Conservation (phyloP, 2,888 invertebrate species). For the Troides aeacus region DNA sequence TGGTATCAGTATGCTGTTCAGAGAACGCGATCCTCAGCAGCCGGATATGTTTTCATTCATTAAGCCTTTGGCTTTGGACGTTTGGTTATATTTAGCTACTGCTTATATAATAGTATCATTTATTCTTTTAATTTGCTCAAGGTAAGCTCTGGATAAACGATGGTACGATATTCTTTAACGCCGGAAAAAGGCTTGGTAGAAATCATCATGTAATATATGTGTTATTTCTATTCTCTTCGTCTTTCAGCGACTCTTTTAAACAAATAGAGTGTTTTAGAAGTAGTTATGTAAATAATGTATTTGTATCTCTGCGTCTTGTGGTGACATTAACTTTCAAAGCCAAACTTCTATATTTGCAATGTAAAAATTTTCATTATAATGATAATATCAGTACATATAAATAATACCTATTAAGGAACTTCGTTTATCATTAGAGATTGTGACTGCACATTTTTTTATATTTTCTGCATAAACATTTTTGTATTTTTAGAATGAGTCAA, state of each 20-base stretch:
- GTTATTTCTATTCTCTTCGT: neutral
- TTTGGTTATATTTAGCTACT: constrained; percentile 93
- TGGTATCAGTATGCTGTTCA: constrained; percentile 92
- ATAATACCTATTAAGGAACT: too few relatives aligned
- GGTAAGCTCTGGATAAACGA: constrained; percentile 66
- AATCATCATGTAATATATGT: neutral
- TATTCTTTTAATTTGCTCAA: constrained; percentile 88
- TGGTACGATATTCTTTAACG: neutral
- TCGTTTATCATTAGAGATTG: too few relatives aligned
- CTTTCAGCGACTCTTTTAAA: neutral
- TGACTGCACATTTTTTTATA: too few relatives aligned
- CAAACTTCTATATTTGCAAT: too few relatives aligned
- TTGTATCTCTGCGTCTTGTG: too few relatives aligned
- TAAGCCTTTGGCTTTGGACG: constrained; percentile 89
- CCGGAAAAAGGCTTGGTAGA: neutral
- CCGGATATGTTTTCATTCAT: constrained; percentile 94
- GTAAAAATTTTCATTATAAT: too few relatives aligned
- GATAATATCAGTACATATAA: too few relatives aligned
- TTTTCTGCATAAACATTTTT: neutral
- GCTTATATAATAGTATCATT: constrained; percentile 91
- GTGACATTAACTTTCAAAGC: too few relatives aligned
- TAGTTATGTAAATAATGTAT: too few relatives aligned
- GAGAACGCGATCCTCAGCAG: constrained; percentile 86
- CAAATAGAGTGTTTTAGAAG: too few relatives aligned
- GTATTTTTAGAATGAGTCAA: constrained; percentile 86